These are phyloP conservation scores for Cheilosia grossa DNA, from an alignment of 2,888 invertebrate species.

Conservation along the genomic window DNA sequence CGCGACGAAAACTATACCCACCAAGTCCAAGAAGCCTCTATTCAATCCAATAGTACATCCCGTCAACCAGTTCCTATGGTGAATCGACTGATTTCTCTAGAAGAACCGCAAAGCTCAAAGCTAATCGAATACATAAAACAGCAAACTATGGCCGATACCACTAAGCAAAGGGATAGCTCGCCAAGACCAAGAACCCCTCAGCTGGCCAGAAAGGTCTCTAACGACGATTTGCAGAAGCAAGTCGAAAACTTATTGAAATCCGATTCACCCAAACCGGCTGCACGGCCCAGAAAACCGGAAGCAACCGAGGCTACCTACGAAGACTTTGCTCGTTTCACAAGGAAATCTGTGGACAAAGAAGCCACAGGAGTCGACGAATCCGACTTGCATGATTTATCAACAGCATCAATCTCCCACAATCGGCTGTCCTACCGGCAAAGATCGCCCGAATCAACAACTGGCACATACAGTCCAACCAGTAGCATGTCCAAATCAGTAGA, in stretches of 20 bases:
- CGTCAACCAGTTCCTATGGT: conserved; percentile 19
- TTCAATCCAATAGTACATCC: not conserved
- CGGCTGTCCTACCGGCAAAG: conserved; percentile 77
- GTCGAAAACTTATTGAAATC: conserved; percentile 36
- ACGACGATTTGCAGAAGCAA: conserved; percentile 44
- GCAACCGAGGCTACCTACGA: conserved; percentile 65
- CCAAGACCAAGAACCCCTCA: conserved; percentile 43
- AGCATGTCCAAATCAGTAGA: conserved; percentile 59
- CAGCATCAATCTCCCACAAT: conserved; percentile 56
- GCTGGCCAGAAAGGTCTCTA: not conserved
- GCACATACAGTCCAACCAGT: conserved; percentile 71
- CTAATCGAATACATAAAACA: conserved; percentile 66
- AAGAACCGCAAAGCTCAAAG: conserved; percentile 56
- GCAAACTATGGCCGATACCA: conserved; percentile 52
- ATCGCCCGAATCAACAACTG: conserved; percentile 56
- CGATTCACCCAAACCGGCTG: not conserved
- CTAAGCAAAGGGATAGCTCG: conserved; percentile 30
- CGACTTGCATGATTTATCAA: conserved; percentile 31
- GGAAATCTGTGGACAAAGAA: conserved; percentile 42
- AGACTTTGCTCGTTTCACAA: conserved; percentile 70
- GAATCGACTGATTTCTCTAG: conserved; percentile 40
- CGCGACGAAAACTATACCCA: conserved; percentile 79
- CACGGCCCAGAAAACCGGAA: conserved; percentile 28
- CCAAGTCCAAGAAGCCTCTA: conserved; percentile 40
- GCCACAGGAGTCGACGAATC: conserved; percentile 15